Base-by-base conservation (phyloP, 2,888 invertebrate species). In the Amphipyra berbera region DNA sequence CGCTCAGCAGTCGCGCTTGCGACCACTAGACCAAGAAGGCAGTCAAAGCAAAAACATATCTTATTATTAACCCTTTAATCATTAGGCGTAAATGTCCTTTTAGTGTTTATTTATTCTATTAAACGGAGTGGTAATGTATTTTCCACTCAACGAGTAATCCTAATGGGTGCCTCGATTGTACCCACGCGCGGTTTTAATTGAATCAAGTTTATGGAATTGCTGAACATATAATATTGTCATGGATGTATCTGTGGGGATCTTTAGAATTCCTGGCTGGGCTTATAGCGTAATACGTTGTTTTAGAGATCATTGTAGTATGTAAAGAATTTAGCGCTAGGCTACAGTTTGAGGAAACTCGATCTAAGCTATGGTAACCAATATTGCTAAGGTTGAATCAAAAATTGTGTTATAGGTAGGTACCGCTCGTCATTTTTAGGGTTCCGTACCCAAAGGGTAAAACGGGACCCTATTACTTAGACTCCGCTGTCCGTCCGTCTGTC, bases 81-180 rank as follows among this genome's bases (percentile, higher is more conserved):
- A 73, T 65, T 56, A 54, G 61, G 53, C 55, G 61, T 56, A 46
- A 44, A 71, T 73, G 79, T 76, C 81, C 76, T 74, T 68, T 65
- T 64, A 61, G 74, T 78, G 73, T 82, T 80, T 83, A 83, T 83
- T 82, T 84, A 82, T 83, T 83, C 69, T 79, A 81, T 81, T 79
- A 83, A 76, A 78, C 77, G 64, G 48, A 68, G 76, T 76, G 62
- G 71, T 84, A 83, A 84, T 83, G 83, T 78, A 75, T 83, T 82
- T 82, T 76, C 61, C 76, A 63, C 72, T 72, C 54, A 62, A 58
- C 73, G 61, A 68, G 50, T 60, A 61, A 61, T 72, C 61, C 61
- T 72, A 76, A 74, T 72, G 68, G 64, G 42, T 73, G 69, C 54
- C 65, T 49, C 74, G 57, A 61, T 73, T 69, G 69, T 72, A 73